Base-by-base conservation (phyloP, 2,797 vertebrate species). In the Muscicapa comitata region DNA sequence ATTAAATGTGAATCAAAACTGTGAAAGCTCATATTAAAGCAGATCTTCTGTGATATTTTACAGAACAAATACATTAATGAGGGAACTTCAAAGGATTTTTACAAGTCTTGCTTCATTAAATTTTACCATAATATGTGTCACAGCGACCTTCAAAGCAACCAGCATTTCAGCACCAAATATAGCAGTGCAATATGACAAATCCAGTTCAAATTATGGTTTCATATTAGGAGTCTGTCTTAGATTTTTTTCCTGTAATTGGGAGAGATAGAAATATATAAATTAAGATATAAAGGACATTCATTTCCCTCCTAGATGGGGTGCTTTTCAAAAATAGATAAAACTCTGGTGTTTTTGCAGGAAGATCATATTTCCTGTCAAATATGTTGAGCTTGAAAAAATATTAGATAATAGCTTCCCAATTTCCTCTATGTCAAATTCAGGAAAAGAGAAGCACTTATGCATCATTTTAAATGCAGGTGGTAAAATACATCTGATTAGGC, bases 391-490 rank as follows among this genome's bases (percentile, higher is more conserved):
- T 80, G 57, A 86, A 93, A 51, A 90, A 88, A 86, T 65, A 80
- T 42, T 86, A 90, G 58, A 59, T 94, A 93, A 76, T 83, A 83
- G 38, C 50, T 91, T 94, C 62, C 84, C 53, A 74, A 89, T 95
- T 95, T 96, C 94, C 74, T 93, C 50, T 58, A 12, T 66, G 70
- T 87, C 65, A 89, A 51, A 92, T 89, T 82, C 84, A 93, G 95
- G 89, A 93, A 90, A 93, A 93, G 54, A 91, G 24, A 74, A 94
- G 43, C 45, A 90, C 33, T 92, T 88, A 86, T 5, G 21, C 65
- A 85, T 76, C 18, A 73, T 83, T 96, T 90, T 85, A 86, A 80
- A 96, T 87, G 78, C 67, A 94, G 87, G 90, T 94, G 79, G 72
- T 80, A 90, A 90, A 91, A 81, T 50, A 35, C 31, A 53, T 90